Evolutionary conservation across 2,888 invertebrate genomes (phyloP).

Genomic region (Lordiphosa fenestrarum): DNA sequence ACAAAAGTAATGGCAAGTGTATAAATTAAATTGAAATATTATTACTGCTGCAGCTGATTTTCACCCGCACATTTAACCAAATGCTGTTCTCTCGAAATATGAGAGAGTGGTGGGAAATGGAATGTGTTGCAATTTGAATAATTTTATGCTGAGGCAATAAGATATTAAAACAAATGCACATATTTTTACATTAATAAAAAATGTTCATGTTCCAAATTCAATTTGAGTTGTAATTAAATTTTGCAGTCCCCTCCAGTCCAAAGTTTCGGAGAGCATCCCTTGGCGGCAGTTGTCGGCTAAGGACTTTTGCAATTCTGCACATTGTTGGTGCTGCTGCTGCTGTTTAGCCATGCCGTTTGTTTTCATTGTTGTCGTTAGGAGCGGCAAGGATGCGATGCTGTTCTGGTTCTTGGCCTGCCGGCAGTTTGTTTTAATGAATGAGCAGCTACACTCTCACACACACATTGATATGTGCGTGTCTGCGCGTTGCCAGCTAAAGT

Average conservation of each 20-base stretch:
- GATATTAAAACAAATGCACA: too few relatives aligned
- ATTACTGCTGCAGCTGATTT: too few relatives aligned
- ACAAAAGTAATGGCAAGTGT: too few relatives aligned
- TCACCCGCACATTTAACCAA: too few relatives aligned
- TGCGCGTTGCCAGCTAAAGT: conserved; percentile 47
- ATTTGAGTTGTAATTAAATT: neutral
- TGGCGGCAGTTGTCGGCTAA: conserved; percentile 9
- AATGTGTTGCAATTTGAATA: too few relatives aligned
- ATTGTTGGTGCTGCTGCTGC: conserved; percentile 19
- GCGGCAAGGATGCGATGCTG: conserved; percentile 31
- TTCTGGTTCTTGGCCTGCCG: conserved; percentile 52
- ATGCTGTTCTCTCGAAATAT: too few relatives aligned
- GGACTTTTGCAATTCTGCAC: conserved; percentile 37
- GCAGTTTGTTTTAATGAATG: conserved; percentile 69
- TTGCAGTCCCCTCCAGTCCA: too few relatives aligned
- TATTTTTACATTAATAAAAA: too few relatives aligned
- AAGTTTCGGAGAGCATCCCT: conserved; percentile 1
- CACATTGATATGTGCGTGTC: conserved; percentile 16
- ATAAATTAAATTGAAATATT: too few relatives aligned
- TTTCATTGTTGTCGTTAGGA: conserved; percentile 54
- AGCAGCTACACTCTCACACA: conserved; percentile 39
- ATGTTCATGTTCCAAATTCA: conserved; percentile 1
- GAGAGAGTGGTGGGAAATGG: too few relatives aligned
- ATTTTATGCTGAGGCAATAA: too few relatives aligned
- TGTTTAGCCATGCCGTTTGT: conserved; percentile 51